Evolutionary conservation across 2,113 vertebrate genomes (phyloP).

Genomic region (Lamprotornis superbus): DNA sequence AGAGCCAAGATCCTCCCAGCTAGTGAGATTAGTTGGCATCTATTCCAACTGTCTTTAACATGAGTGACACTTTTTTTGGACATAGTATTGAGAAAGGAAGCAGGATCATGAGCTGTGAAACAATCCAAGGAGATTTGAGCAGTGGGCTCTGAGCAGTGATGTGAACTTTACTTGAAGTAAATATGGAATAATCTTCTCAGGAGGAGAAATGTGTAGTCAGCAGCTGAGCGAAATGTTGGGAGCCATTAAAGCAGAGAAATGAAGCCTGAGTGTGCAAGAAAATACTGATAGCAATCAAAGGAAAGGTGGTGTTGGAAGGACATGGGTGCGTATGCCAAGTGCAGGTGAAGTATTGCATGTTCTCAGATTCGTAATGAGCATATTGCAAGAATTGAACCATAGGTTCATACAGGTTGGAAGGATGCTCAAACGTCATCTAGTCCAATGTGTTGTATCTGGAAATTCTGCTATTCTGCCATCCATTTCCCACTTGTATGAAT

Average conservation of each 20-base stretch:
- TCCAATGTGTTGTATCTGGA: not conserved
- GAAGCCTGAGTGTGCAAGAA: not conserved
- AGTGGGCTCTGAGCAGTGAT: not conserved
- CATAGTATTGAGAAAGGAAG: not conserved
- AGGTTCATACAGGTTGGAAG: not conserved
- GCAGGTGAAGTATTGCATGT: not conserved
- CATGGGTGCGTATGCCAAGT: accelerated
- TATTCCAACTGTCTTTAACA: not conserved
- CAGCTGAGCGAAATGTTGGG: not conserved
- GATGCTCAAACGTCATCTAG: not conserved
- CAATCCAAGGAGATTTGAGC: not conserved
- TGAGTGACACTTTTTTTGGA: not conserved
- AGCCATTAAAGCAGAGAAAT: not conserved
- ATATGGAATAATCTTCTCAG: not conserved
- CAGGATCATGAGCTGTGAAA: not conserved
- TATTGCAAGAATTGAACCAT: not conserved
- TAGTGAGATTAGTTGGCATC: not conserved
- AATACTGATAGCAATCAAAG: not conserved
- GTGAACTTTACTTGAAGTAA: not conserved
- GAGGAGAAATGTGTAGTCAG: not conserved
- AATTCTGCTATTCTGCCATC: not conserved
- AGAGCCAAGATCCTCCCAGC: not conserved
- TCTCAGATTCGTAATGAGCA: not conserved
- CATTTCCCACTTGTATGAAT: not conserved
- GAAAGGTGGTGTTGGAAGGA: not conserved